Percentiles rank a stretch among this genome's conserved stretches.
phyloP scores from a whole-genome alignment of 2,113 vertebrate genomes.

The Dinomys branickii region DNA sequence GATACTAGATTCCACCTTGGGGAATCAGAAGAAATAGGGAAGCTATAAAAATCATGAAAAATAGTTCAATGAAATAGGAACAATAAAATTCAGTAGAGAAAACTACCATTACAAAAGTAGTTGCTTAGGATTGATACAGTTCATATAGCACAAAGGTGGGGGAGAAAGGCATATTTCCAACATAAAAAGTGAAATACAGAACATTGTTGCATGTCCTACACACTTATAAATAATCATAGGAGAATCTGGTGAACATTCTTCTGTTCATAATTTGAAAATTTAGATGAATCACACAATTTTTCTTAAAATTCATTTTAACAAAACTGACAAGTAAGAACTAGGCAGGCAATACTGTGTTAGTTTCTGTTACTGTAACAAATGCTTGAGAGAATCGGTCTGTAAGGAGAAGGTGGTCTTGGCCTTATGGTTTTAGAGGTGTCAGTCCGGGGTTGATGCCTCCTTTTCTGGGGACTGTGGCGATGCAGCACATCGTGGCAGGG shows the following conservation, averaged over 20 bases:
- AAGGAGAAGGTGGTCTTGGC: background rate
- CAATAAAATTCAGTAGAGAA: background rate
- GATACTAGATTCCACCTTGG: background rate
- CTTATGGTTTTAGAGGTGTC: background rate
- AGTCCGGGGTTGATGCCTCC: background rate
- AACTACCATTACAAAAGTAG: background rate
- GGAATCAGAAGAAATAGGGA: background rate
- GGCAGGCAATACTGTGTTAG: background rate
- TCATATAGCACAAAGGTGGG: background rate
- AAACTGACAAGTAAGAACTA: background rate
- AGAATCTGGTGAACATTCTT: background rate
- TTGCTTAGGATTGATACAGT: background rate
- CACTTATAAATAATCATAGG: background rate
- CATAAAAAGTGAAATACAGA: background rate
- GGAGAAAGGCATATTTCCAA: background rate
- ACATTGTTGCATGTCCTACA: background rate
- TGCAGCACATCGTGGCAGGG: too few species aligned
- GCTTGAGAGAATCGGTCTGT: background rate
- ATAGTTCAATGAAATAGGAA: background rate
- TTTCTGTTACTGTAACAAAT: background rate
- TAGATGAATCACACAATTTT: background rate
- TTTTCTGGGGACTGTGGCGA: background rate
- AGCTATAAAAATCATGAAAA: background rate
- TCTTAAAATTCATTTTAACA: background rate
- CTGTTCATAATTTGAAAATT: background rate